phyloP scores from a whole-genome alignment of 2,797 vertebrate species.

The Ambastaia sidthimunki region DNA sequence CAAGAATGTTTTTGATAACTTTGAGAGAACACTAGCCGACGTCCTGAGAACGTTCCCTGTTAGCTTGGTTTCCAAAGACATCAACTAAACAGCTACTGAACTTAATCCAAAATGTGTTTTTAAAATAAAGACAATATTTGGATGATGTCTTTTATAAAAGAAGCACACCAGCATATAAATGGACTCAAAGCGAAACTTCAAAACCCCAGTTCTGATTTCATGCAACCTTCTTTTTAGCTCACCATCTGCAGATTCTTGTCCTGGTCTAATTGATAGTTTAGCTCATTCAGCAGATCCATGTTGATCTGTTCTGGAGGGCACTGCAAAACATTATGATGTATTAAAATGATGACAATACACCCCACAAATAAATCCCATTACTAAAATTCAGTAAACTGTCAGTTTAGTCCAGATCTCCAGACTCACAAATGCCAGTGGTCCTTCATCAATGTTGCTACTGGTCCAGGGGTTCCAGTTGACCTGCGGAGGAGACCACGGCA shows the following conservation, averaged over 20 bases:
- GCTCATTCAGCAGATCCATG: slow-evolving; percentile 82
- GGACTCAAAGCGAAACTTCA: no score
- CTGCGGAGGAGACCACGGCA: slow-evolving; percentile 97
- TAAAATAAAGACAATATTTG: no score
- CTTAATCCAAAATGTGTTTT: no score
- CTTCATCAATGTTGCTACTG: slow-evolving; percentile 96
- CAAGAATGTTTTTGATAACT: no score
- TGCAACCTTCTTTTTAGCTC: background rate
- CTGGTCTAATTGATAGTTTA: slow-evolving; percentile 83
- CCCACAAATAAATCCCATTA: background rate
- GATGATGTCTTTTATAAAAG: no score
- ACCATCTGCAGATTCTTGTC: slow-evolving; percentile 87
- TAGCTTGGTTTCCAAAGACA: no score
- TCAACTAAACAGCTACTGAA: no score
- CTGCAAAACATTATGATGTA: slow-evolving; percentile 65
- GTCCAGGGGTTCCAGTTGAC: slow-evolving; percentile 99
- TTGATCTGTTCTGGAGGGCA: slow-evolving; percentile 94
- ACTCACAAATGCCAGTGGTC: slow-evolving; percentile 87
- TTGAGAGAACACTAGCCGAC: no score
- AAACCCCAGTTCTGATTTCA: background rate
- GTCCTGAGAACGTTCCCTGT: no score
- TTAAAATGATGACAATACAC: background rate
- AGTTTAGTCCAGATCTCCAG: background rate
- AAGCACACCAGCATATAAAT: no score
- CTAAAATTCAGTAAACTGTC: background rate